Percentiles rank a stretch among this genome's conserved stretches.
These are phyloP conservation scores for Branchinecta lindahli DNA, from an alignment of 1,140 invertebrate genomes.

Conservation along the genomic window DNA sequence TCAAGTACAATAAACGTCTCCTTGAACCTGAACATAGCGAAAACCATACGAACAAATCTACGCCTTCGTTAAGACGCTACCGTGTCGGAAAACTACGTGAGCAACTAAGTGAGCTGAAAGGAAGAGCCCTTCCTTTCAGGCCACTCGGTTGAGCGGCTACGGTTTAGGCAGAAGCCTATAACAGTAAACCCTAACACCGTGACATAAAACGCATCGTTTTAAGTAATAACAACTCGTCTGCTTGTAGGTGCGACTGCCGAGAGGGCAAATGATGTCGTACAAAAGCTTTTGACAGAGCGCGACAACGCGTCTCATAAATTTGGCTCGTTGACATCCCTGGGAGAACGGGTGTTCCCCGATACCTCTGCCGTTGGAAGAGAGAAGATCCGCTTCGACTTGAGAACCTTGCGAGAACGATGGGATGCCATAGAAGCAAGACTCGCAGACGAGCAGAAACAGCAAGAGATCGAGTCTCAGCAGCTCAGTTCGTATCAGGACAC, in stretches of 20 bases:
- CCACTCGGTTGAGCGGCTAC: too few species aligned
- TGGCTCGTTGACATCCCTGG: slow-evolving; percentile 48
- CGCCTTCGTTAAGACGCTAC: too few species aligned
- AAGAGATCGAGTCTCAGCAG: slow-evolving; percentile 66
- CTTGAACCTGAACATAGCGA: too few species aligned
- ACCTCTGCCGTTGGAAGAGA: slow-evolving; percentile 79
- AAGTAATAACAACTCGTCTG: background rate
- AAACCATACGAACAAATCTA: too few species aligned
- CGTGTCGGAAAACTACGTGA: too few species aligned
- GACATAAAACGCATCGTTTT: too few species aligned
- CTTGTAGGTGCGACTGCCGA: background rate
- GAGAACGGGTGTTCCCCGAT: slow-evolving; percentile 74
- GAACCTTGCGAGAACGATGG: slow-evolving; percentile 61
- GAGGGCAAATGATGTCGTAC: slow-evolving; percentile 30
- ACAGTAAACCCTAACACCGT: too few species aligned
- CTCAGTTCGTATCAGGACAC: slow-evolving; percentile 71
- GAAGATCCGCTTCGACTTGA: slow-evolving; percentile 61
- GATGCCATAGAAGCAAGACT: slow-evolving; percentile 64
- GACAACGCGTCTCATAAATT: slow-evolving; percentile 67
- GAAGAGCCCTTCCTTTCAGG: too few species aligned
- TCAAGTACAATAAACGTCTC: too few species aligned
- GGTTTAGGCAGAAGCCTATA: too few species aligned
- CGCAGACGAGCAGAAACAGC: slow-evolving; percentile 59
- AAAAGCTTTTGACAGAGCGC: slow-evolving; percentile 59
- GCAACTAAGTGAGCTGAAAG: too few species aligned